phyloP scores from a whole-genome alignment of 2,888 invertebrate species.

The Sepioteuthis lessoniana region DNA sequence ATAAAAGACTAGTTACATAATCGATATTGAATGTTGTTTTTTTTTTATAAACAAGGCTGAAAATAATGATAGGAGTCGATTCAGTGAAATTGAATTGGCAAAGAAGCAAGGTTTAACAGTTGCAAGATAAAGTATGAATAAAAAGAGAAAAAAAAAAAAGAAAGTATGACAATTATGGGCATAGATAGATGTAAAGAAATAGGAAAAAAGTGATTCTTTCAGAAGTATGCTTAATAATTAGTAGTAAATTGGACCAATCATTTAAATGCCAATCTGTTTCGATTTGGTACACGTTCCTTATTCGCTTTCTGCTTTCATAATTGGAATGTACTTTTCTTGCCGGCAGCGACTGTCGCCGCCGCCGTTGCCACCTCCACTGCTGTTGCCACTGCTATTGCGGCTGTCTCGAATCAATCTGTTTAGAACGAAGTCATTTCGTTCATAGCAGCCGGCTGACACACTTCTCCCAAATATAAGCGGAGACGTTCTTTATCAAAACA shows the following conservation, averaged over 20 bases:
- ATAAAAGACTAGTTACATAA: too few species aligned
- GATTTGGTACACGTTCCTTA: neutral
- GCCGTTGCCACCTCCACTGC: neutral
- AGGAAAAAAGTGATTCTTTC: neutral
- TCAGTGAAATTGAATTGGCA: neutral
- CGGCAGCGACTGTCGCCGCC: neutral
- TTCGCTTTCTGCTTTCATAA: neutral
- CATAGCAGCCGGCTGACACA: neutral
- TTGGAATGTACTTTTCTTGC: conserved; percentile 33
- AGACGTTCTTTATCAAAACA: neutral
- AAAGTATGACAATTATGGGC: neutral
- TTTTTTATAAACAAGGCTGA: too few species aligned
- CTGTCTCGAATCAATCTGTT: neutral
- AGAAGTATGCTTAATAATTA: neutral
- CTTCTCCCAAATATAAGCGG: neutral
- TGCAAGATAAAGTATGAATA: neutral
- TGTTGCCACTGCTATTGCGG: neutral
- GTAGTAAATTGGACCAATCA: neutral
- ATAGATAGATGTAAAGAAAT: neutral
- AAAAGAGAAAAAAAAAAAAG: neutral
- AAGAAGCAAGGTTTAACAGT: too few species aligned
- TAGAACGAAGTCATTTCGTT: neutral
- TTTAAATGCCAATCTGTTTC: neutral
- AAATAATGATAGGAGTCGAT: too few species aligned
- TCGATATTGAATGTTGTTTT: too few species aligned